phyloP scores from a whole-genome alignment of 1,140 invertebrate species.

The Drosophila auraria region DNA sequence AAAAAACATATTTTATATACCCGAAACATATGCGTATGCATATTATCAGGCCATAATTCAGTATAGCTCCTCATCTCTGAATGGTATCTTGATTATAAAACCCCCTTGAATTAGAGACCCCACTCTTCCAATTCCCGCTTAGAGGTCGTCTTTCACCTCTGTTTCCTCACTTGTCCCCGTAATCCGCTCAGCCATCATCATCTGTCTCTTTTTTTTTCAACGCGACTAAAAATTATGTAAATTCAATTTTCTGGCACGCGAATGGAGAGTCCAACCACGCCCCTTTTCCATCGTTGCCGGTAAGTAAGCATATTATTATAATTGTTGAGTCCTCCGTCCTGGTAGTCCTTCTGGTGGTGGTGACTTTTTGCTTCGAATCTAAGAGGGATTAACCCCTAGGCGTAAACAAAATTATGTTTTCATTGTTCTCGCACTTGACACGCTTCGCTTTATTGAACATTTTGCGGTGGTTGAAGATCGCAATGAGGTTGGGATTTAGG shows the following conservation, averaged over 20 bases:
- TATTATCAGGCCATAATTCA: background rate
- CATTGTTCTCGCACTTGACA: slow-evolving; percentile 47
- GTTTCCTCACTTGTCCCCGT: slow-evolving; percentile 5
- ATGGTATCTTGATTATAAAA: background rate
- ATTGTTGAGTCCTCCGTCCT: slow-evolving; percentile 36
- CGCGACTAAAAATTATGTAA: slow-evolving; percentile 52
- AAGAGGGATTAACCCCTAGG: slow-evolving; percentile 15
- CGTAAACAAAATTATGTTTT: slow-evolving; percentile 53
- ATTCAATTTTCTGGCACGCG: slow-evolving; percentile 66
- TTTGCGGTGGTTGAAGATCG: slow-evolving; percentile 17
- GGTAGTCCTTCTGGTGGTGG: background rate
- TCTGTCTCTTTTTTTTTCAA: slow-evolving; percentile 12
- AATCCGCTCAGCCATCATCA: background rate
- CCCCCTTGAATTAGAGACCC: background rate
- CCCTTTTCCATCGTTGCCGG: slow-evolving; percentile 14
- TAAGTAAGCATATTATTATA: slow-evolving; percentile 61
- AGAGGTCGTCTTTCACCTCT: background rate
- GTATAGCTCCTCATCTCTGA: background rate
- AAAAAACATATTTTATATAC: background rate
- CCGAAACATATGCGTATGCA: background rate
- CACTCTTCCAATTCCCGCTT: background rate
- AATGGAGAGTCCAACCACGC: slow-evolving; percentile 41
- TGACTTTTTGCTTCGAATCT: slow-evolving; percentile 17
- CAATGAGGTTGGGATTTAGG: background rate
- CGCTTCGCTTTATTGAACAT: slow-evolving; percentile 9